A percentile compares a stretch with the other conserved stretches of the same genome.
Conservation (phyloP, 2,888 invertebrate species). For the Scelioninae gen. 1 region DNA sequence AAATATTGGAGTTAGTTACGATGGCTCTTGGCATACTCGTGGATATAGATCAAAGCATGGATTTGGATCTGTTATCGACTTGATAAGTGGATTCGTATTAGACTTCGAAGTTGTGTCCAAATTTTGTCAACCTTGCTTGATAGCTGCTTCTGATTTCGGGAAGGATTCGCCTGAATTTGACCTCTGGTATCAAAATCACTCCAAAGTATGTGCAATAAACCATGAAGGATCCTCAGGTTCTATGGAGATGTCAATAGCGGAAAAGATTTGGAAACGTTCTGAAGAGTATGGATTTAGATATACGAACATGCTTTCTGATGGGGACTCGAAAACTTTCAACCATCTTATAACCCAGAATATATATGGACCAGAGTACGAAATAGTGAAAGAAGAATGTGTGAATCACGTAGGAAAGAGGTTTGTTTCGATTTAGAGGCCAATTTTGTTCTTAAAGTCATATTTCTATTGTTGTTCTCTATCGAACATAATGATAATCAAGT, state of each 20-base stretch:
- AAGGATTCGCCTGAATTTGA: conserved; percentile 53
- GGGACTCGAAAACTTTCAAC: background rate
- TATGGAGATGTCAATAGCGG: conserved; percentile 39
- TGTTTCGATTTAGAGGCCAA: conserved; percentile 6
- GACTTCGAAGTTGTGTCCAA: conserved; percentile 66
- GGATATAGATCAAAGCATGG: conserved; percentile 61
- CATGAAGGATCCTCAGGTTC: conserved; percentile 31
- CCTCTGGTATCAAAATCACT: conserved; percentile 23
- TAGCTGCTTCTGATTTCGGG: conserved; percentile 47
- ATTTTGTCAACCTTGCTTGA: conserved; percentile 63
- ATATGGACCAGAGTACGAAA: conserved; percentile 13
- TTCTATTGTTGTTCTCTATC: conserved; percentile 8
- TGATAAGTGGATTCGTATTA: conserved; percentile 55
- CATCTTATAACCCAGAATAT: conserved; percentile 5
- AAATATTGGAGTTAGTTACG: conserved; percentile 27
- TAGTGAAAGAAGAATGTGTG: conserved; percentile 4
- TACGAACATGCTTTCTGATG: conserved; percentile 4
- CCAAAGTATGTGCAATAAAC: conserved; percentile 17
- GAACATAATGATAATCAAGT: conserved; percentile 7
- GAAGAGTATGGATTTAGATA: conserved; percentile 30
- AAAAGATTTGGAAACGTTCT: conserved; percentile 43
- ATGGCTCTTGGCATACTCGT: conserved; percentile 55
- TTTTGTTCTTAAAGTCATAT: conserved; percentile 10
- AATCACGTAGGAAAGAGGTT: conserved; percentile 8
- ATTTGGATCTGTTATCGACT: conserved; percentile 58